Evolutionary conservation across 1,140 invertebrate genomes (phyloP).

Genomic region (Heliothis subflexa): DNA sequence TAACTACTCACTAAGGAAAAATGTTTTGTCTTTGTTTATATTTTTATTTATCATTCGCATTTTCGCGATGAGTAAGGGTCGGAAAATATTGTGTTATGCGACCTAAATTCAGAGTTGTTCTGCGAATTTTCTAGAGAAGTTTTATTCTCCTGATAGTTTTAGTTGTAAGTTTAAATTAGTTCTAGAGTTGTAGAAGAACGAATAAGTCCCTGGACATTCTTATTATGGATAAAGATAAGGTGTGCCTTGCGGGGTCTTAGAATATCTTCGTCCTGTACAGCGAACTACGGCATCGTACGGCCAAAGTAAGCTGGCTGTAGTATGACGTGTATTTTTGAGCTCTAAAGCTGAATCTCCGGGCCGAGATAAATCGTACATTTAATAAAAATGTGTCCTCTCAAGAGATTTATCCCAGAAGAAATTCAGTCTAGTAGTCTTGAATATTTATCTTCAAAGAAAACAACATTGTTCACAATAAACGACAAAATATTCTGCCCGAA

Average conservation of each 20-base stretch:
- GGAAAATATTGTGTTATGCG: conserved; percentile 9
- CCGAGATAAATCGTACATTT: conserved; percentile 12
- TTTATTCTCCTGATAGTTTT: conserved; percentile 25
- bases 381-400: background rate
- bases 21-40: conserved; percentile 14
- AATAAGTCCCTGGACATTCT: conserved; percentile 6
- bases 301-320: background rate
- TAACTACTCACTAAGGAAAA: conserved; percentile 30
- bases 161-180: conserved; percentile 21
- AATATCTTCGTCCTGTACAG: background rate
- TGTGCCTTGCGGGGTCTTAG: background rate
- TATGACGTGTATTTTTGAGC: conserved; percentile 7
- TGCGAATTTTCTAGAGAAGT: background rate
- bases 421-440: background rate
- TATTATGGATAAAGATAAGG: conserved; percentile 8
- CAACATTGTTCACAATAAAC: too few relatives aligned
- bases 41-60: conserved; percentile 3
- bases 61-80: background rate
- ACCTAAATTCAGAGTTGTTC: conserved; percentile 5
- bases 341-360: conserved; percentile 1
- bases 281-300: background rate
- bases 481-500: too few relatives aligned
- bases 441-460: background rate
- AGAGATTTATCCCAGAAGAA: too few relatives aligned
- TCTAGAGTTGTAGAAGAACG: conserved; percentile 9